Evolutionary conservation across 1,140 invertebrate species (phyloP).

Genomic region (Conus ventricosus): DNA sequence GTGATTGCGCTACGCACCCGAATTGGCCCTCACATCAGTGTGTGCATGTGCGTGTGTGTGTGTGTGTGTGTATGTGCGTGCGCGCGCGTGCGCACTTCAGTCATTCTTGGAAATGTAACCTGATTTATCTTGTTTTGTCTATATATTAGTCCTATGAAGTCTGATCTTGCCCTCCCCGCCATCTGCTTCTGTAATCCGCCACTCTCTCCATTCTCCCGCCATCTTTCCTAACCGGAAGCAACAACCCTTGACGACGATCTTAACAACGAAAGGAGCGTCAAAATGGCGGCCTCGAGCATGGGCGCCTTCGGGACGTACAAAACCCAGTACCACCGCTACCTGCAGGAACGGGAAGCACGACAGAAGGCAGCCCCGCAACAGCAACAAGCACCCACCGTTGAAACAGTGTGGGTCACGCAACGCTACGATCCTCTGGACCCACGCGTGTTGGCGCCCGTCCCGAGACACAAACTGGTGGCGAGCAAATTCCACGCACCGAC

Average conservation of each 20-base stretch:
- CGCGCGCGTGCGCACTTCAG: background rate
- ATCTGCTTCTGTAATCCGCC: background rate
- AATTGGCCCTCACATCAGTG: background rate
- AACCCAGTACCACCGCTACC: slow-evolving; percentile 56
- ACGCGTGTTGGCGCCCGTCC: slow-evolving; percentile 65
- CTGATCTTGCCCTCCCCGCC: background rate
- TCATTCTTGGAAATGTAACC: background rate
- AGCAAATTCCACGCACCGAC: slow-evolving; percentile 40
- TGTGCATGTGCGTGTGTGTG: background rate
- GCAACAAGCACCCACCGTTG: slow-evolving; percentile 23
- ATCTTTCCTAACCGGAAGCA: background rate
- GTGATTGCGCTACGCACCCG: no score
- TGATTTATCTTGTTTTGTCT: background rate
- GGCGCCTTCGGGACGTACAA: slow-evolving; percentile 65
- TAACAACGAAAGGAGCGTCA: slow-evolving; percentile 15
- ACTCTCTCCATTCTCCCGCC: no score
- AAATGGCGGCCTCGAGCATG: slow-evolving; percentile 66
- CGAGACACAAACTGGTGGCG: slow-evolving; percentile 63
- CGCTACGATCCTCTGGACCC: slow-evolving; percentile 66
- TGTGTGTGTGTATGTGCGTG: background rate
- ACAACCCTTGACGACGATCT: background rate
- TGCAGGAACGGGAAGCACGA: slow-evolving; percentile 51
- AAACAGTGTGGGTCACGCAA: slow-evolving; percentile 68
- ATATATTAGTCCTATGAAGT: no score
- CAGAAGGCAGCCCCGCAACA: slow-evolving; percentile 34